Evolutionary conservation across 2,113 vertebrate species (phyloP).

Genomic region (Axis porcinus): DNA sequence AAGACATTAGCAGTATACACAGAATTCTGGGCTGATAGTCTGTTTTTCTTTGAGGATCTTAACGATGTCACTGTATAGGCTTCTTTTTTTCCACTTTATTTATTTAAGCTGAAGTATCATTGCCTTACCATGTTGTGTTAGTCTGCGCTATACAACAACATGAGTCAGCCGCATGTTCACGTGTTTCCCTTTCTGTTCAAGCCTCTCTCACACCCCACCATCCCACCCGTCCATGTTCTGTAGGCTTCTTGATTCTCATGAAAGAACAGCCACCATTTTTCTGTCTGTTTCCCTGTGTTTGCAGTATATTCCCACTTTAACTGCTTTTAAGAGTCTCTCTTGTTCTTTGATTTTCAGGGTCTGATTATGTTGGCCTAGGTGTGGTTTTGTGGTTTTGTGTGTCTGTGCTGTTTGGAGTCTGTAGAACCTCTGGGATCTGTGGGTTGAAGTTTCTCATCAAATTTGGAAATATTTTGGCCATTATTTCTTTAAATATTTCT

Average conservation of each 20-base stretch:
- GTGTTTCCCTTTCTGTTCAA: neutral
- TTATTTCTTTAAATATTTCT: neutral
- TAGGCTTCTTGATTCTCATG: neutral
- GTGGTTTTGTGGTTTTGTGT: neutral
- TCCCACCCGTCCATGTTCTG: neutral
- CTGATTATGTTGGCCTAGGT: neutral
- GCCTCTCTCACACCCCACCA: neutral
- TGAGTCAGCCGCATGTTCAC: neutral
- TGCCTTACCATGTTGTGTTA: neutral
- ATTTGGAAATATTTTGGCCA: conserved; percentile 11
- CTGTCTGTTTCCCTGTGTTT: neutral
- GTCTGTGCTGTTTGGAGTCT: neutral
- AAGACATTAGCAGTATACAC: neutral
- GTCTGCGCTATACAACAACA: neutral
- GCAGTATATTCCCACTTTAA: neutral
- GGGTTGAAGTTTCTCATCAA: neutral
- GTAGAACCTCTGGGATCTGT: neutral
- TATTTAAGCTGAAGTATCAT: neutral
- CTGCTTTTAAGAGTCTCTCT: neutral
- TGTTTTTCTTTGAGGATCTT: neutral
- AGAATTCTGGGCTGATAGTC: neutral
- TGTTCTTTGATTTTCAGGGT: neutral
- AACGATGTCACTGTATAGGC: neutral
- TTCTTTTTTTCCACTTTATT: neutral
- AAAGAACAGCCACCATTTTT: neutral